Conservation (phyloP, 2,113 vertebrate genomes). For the Speoplatyrhinus poulsoni region DNA sequence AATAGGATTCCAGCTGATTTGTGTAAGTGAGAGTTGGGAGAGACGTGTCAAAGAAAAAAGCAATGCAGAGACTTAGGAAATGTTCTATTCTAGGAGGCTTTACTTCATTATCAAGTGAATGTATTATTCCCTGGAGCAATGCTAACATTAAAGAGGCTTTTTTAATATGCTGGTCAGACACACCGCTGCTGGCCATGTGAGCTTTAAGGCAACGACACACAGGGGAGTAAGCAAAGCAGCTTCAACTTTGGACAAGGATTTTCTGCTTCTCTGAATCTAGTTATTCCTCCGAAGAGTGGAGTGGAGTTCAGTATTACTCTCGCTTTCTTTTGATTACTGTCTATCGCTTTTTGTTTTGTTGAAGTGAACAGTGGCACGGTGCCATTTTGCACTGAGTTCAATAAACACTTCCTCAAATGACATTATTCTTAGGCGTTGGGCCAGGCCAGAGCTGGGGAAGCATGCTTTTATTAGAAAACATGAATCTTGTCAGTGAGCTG, state of each 20-base stretch:
- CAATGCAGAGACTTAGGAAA: slow-evolving; percentile 36
- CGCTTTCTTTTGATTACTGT: slow-evolving; percentile 43
- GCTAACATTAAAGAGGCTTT: slow-evolving; percentile 65
- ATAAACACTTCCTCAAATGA: slow-evolving; percentile 64
- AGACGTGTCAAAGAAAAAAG: slow-evolving; percentile 10
- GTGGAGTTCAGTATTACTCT: slow-evolving; percentile 39
- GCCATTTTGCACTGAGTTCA: slow-evolving; percentile 54
- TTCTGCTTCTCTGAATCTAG: slow-evolving; percentile 53
- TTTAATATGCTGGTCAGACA: slow-evolving; percentile 70
- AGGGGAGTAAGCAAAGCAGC: slow-evolving; percentile 49
- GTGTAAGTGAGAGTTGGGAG: slow-evolving; percentile 27
- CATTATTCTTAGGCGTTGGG: slow-evolving; percentile 63
- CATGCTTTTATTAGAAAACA: slow-evolving; percentile 73
- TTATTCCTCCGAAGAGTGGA: slow-evolving; percentile 39
- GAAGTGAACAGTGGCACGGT: slow-evolving; percentile 47
- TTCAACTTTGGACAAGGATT: slow-evolving; percentile 53
- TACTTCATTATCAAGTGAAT: slow-evolving; percentile 71
- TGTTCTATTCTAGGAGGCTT: slow-evolving; percentile 56
- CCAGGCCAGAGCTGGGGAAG: slow-evolving; percentile 53
- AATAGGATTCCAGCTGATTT: slow-evolving; percentile 54
- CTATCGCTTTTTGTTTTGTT: slow-evolving; percentile 54
- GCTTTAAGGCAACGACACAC: slow-evolving; percentile 51
- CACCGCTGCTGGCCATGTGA: slow-evolving; percentile 49
- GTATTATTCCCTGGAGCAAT: slow-evolving; percentile 69
- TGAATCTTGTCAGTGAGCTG: slow-evolving; percentile 64